Evolutionary conservation across 2,888 invertebrate species (phyloP).

Genomic region (Sinotaia quadrata): DNA sequence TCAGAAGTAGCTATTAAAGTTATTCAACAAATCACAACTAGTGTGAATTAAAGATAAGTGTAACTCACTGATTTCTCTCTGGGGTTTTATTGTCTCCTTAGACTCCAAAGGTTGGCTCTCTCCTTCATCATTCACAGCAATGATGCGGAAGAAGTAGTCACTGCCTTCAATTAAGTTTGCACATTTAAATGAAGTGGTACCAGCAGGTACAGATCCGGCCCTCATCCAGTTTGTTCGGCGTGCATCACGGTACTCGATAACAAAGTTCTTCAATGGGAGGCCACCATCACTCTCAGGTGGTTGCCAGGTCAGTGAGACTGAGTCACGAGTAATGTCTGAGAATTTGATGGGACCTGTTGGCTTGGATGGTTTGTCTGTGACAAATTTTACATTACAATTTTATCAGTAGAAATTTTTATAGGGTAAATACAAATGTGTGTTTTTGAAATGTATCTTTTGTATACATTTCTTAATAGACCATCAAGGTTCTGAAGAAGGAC

Average conservation of each 20-base stretch:
- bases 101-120: conserved; percentile 87
- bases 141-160: conserved; percentile 89
- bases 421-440: too few relatives aligned
- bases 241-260: conserved; percentile 79
- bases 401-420: too few relatives aligned
- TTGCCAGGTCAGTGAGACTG: conserved; percentile 80
- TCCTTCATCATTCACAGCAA: conserved; percentile 91
- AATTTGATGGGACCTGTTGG: conserved; percentile 86
- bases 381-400: too few relatives aligned
- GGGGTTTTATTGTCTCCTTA: conserved; percentile 52
- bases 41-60: too few relatives aligned
- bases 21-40: too few relatives aligned
- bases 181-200: conserved; percentile 39
- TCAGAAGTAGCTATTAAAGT: too few relatives aligned
- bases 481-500: too few relatives aligned
- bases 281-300: conserved; percentile 65
- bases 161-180: conserved; percentile 77
- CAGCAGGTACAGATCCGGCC: conserved; percentile 75
- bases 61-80: conserved; percentile 50
- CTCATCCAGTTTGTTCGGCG: conserved; percentile 84
- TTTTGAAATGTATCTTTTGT: too few relatives aligned
- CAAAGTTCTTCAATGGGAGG: conserved; percentile 57
- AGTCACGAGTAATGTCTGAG: conserved; percentile 85
- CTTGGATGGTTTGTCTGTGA: conserved; percentile 85
- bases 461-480: too few relatives aligned